These are phyloP conservation scores for Conistra vaccinii DNA, from an alignment of 2,888 invertebrate genomes.

Conservation along the genomic window DNA sequence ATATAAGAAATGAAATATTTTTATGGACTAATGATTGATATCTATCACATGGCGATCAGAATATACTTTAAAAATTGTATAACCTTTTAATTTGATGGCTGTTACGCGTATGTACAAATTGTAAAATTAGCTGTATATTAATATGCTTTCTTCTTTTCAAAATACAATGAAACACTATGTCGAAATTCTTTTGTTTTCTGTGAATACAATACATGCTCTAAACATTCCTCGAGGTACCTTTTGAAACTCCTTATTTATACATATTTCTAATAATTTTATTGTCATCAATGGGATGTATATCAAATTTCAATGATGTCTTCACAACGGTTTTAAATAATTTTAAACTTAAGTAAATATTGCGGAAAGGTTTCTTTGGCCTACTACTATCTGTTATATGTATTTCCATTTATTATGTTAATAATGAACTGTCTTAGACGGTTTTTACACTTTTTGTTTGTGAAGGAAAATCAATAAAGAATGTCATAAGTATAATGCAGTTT, in stretches of 20 bases:
- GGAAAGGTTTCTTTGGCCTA: constrained; percentile 52
- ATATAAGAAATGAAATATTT: constrained; percentile 19
- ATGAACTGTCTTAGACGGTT: constrained; percentile 59
- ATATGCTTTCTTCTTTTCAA: constrained; percentile 32
- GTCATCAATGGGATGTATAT: constrained; percentile 20
- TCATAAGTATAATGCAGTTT: constrained; percentile 72
- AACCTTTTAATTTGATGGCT: constrained; percentile 23
- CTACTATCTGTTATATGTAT: constrained; percentile 51
- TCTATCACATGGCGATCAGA: constrained; percentile 11
- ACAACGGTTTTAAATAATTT: constrained; percentile 14
- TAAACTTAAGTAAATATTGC: constrained; percentile 43
- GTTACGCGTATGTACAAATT: constrained; percentile 52
- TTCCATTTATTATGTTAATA: constrained; percentile 59
- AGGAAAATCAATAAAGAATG: constrained; percentile 88
- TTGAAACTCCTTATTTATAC: constrained; percentile 34
- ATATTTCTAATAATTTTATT: constrained; percentile 23
- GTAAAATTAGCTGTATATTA: constrained; percentile 34
- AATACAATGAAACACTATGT: constrained; percentile 28
- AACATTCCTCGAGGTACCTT: constrained; percentile 51
- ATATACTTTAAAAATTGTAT: constrained; percentile 27
- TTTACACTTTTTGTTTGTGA: constrained; percentile 76
- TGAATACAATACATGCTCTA: constrained; percentile 30
- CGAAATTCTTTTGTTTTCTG: constrained; percentile 25
- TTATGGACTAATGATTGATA: constrained; percentile 18
- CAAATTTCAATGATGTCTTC: constrained; percentile 26